Evolutionary conservation across 2,113 vertebrate genomes (phyloP).

Genomic region (human): DNA sequence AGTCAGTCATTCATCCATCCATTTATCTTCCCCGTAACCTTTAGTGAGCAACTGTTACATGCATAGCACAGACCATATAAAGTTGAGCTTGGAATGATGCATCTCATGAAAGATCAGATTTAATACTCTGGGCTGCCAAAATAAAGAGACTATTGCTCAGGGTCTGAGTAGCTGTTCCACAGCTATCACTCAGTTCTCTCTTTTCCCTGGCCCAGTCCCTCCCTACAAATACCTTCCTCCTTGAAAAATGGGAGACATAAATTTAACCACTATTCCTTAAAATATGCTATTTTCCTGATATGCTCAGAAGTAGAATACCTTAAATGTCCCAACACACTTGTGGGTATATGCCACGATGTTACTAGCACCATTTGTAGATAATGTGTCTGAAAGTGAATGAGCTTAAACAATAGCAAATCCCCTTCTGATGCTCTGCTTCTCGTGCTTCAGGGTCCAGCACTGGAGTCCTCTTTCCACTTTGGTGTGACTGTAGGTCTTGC

Average conservation of each 20-base stretch:
- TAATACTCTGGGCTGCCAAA: neutral
- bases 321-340: neutral
- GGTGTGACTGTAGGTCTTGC: neutral
- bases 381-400: neutral
- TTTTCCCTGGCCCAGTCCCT: neutral
- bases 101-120: neutral
- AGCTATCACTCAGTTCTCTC: neutral
- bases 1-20: neutral
- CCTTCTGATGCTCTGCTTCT: neutral
- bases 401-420: neutral
- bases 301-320: neutral
- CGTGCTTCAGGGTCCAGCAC: neutral
- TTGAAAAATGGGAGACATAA: neutral
- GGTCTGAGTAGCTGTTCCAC: neutral
- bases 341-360: neutral
- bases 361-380: neutral
- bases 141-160: neutral
- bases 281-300: neutral
- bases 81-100: neutral
- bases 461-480: neutral
- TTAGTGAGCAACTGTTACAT: neutral
- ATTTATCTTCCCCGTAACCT: neutral
- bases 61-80: neutral
- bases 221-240: neutral
- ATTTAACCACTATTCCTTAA: neutral